Conservation (phyloP, 2,113 vertebrate species). For the Neomonachus schauinslandi region DNA sequence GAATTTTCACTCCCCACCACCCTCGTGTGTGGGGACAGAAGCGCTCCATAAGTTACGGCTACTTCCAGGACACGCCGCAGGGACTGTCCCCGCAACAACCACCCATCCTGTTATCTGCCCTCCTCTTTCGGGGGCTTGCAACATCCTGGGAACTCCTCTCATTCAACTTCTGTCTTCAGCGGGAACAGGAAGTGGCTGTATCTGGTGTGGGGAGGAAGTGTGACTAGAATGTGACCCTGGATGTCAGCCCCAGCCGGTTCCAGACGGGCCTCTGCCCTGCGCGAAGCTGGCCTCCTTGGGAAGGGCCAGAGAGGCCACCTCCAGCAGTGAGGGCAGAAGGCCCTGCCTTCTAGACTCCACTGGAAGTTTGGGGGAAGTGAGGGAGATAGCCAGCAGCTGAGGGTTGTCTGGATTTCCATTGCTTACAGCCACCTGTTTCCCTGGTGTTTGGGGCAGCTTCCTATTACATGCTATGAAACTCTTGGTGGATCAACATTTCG, state of each 20-base stretch:
- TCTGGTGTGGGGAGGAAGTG: not conserved
- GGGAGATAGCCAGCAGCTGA: accelerated
- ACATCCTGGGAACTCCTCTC: slow-evolving; percentile 20
- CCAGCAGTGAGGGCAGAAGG: not conserved
- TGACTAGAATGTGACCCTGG: not conserved
- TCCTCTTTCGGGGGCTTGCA: not conserved
- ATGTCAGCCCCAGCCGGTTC: not conserved
- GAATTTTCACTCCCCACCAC: not conserved
- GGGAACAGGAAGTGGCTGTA: slow-evolving; percentile 38
- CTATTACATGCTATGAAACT: not conserved
- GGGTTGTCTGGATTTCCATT: not conserved
- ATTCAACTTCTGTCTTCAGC: not conserved
- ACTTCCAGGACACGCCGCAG: not conserved
- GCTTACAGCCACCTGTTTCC: not conserved
- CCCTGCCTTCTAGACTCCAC: not conserved
- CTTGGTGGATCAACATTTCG: not conserved
- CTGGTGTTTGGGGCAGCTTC: not conserved
- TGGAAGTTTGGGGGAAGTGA: not conserved
- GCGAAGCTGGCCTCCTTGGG: not conserved
- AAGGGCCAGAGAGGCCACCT: not conserved
- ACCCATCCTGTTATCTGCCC: not conserved
- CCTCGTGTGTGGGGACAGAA: not conserved
- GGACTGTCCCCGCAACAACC: not conserved
- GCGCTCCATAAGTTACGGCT: not conserved
- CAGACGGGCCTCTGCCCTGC: not conserved